Evolutionary conservation across 2,113 vertebrate species (phyloP), one percentile per base, ranked within the genome.

Genomic region (Miniopterus natalensis): DNA sequence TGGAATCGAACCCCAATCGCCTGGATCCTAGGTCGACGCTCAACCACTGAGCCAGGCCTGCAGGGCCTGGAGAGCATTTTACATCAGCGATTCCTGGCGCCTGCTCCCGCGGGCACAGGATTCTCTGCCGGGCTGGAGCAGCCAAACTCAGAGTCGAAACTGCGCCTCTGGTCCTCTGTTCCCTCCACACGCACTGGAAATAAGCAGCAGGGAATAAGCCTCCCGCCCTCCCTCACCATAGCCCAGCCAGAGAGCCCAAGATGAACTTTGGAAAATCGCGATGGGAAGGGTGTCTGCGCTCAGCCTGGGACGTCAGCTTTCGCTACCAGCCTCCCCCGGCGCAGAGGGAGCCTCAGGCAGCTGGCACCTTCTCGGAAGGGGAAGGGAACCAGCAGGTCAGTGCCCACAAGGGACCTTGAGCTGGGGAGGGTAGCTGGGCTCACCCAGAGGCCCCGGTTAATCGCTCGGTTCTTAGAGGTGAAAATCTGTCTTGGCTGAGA

Each of bases 251-350:
- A 40, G 15, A 51, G 29, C 29, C 87, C 40, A n/a, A 74, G n/a
- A 68, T 36, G 63, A 65, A 36, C 36, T 88, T 31, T 88, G 45
- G 31, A 49, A 63, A 75, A 49, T 81, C 57, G 68, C n/a, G 70
- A 55, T 45, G 53, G 17, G 23, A 68, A 74, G 65, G 13, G 14
- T 45, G 20, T 45, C 49, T 80, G 42, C 21, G 40, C 31, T 86
- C 47, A 92, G n/a, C 42, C 12, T 84, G 55, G 65, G 74, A 80
- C 57, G 74, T 86, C 47, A 92, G 47, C 59, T 73, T 74, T 74
- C 74, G 4, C 53, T 36, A 14, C 73, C 45, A 49, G 66, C n/a
- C 31, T 63, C 8, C 23, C 51, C 25, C 27, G 71, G 53, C 25
- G 11, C 13, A 61, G 53, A 49, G 20, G 47, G 42, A 71, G 10